Evolutionary conservation across 2,113 vertebrate genomes (phyloP).

Genomic region (Epinephelus cyanopodus): DNA sequence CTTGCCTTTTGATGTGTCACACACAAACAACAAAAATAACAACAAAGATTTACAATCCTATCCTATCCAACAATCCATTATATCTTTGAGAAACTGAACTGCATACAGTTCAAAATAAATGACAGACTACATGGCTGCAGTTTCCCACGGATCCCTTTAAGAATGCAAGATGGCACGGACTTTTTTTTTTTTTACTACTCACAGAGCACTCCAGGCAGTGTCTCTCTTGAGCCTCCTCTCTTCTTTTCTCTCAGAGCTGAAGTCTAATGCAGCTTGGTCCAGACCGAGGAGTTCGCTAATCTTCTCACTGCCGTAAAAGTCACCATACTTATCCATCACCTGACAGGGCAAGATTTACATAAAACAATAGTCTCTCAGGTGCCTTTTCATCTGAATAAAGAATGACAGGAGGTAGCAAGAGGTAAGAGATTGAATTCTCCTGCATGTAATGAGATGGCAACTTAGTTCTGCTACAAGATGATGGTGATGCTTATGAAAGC

Average conservation of each 20-base stretch:
- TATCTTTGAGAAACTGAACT: not conserved
- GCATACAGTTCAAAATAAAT: conserved; percentile 4
- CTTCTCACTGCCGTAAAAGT: conserved; percentile 92
- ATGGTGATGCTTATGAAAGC: not conserved
- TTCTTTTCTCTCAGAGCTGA: conserved; percentile 88
- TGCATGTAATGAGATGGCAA: conserved; percentile 7
- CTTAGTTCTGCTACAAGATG: conserved; percentile 9
- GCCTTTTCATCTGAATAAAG: conserved; percentile 14
- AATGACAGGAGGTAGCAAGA: not conserved
- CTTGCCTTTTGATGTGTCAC: not conserved
- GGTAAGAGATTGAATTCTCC: conserved; percentile 10
- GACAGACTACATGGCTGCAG: not conserved
- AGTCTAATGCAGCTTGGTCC: conserved; percentile 93
- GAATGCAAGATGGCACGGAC: not conserved
- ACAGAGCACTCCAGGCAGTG: conserved; percentile 69
- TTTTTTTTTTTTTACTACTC: conserved; percentile 54
- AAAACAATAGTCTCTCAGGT: not conserved
- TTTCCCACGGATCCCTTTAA: conserved; percentile 9
- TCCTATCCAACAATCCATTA: not conserved
- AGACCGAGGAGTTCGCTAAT: conserved; percentile 94
- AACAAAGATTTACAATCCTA: not conserved
- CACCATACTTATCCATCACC: conserved; percentile 98
- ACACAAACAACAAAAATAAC: not conserved
- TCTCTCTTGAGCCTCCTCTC: conserved; percentile 90
- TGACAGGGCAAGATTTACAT: conserved; percentile 58